Evolutionary conservation across 2,797 vertebrate species (phyloP).

Genomic region (Melanotaenia nigrans): DNA sequence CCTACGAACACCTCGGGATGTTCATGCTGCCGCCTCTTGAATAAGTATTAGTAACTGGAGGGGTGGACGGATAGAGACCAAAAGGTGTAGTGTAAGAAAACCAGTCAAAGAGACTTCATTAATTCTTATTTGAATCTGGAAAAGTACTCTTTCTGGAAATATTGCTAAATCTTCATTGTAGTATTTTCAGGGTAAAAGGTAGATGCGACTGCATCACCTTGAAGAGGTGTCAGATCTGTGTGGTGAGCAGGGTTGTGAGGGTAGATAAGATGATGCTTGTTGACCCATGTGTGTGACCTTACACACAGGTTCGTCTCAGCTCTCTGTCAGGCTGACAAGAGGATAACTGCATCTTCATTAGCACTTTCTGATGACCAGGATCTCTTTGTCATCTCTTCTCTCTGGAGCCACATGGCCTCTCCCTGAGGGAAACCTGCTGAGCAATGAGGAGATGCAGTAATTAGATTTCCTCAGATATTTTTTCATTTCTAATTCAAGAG

Average conservation of each 20-base stretch:
- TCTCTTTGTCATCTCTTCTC: conserved; percentile 27
- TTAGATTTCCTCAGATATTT: conserved; percentile 28
- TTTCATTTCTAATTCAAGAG: conserved; percentile 19
- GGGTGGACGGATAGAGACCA: not conserved
- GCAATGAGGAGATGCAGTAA: conserved; percentile 36
- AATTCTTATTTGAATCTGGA: no score
- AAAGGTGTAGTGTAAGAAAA: not conserved
- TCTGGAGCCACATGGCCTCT: conserved; percentile 10
- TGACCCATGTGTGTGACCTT: conserved; percentile 22
- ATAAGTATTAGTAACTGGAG: not conserved
- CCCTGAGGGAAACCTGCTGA: conserved; percentile 35
- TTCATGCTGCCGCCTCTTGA: not conserved
- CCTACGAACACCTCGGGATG: no score
- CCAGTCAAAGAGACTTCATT: not conserved
- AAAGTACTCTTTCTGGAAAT: not conserved
- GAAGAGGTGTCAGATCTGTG: not conserved
- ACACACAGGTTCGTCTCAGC: conserved; percentile 10
- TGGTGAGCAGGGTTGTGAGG: not conserved
- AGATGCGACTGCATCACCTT: not conserved
- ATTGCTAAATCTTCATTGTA: not conserved
- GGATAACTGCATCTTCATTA: conserved; percentile 52
- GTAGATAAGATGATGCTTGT: conserved; percentile 8
- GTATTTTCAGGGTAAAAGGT: not conserved
- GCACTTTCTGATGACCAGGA: conserved; percentile 12
- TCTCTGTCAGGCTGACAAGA: conserved; percentile 25